Percentiles rank a stretch among this genome's conserved stretches.
phyloP scores from a whole-genome alignment of 2,113 vertebrate species.

The Xenus cinereus region DNA sequence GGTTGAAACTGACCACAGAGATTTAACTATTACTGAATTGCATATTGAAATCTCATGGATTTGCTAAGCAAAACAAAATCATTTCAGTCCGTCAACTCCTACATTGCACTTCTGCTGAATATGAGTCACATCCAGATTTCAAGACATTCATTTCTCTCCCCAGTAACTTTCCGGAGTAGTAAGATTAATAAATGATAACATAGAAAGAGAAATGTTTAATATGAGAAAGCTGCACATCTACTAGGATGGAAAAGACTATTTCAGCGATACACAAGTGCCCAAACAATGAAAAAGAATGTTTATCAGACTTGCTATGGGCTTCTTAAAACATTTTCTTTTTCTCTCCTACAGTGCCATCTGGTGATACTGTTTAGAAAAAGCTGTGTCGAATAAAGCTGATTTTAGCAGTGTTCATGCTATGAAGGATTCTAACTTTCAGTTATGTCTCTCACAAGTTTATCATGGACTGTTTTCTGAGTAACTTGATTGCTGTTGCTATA shows the following conservation, averaged over 20 bases:
- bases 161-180: neutral
- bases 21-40: neutral
- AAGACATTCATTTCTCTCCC: neutral
- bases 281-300: neutral
- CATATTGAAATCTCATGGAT: neutral
- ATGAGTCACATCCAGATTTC: neutral
- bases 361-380: constrained; percentile 1
- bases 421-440: neutral
- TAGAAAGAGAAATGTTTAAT: neutral
- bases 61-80: neutral
- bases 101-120: neutral
- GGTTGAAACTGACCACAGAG: neutral
- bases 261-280: neutral
- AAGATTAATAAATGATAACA: neutral
- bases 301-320: fast-evolving
- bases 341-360: constrained; percentile 74
- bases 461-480: neutral
- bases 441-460: neutral
- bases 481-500: neutral
- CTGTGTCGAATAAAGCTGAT: neutral
- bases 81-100: neutral
- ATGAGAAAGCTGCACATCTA: neutral
- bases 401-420: fast-evolving
- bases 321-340: neutral
- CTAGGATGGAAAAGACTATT: neutral